These are phyloP conservation scores for Hydrolagus colliei DNA, from an alignment of 2,797 vertebrate genomes.

Conservation along the genomic window DNA sequence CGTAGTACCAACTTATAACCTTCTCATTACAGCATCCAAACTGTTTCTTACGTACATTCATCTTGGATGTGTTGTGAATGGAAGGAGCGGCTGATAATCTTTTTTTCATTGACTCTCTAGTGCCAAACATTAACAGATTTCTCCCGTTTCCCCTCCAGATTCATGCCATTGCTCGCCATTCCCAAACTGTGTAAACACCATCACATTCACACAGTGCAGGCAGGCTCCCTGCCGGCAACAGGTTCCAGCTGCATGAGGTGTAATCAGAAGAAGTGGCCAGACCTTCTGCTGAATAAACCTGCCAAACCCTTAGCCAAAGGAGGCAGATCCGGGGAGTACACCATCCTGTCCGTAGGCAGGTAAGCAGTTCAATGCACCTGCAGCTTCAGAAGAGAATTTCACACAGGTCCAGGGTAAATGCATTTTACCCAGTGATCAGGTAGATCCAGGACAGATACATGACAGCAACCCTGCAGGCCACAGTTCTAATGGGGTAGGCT, in stretches of 20 bases:
- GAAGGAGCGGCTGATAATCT: too few relatives aligned
- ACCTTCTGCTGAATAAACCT: slow-evolving; percentile 57
- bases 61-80: too few relatives aligned
- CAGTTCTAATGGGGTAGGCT: too few relatives aligned
- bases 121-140: neutral
- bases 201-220: slow-evolving; percentile 84
- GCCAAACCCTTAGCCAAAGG: slow-evolving; percentile 42
- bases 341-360: slow-evolving; percentile 83
- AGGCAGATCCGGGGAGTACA: slow-evolving; percentile 56
- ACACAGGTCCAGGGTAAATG: too few relatives aligned
- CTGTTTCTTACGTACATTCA: too few relatives aligned
- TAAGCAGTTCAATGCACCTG: slow-evolving; percentile 38
- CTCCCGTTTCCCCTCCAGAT: slow-evolving; percentile 45
- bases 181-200: slow-evolving; percentile 76
- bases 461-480: too few relatives aligned
- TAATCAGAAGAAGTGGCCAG: slow-evolving; percentile 85
- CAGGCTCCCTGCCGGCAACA: slow-evolving; percentile 48
- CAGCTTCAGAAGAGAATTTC: neutral
- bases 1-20: too few relatives aligned
- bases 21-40: too few relatives aligned
- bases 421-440: too few relatives aligned
- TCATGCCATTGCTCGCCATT: slow-evolving; percentile 54
- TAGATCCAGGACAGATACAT: too few relatives aligned
- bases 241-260: slow-evolving; percentile 77
- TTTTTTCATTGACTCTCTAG: too few relatives aligned